Conservation (phyloP, 2,113 vertebrate genomes). For the Balaeniceps rex region DNA sequence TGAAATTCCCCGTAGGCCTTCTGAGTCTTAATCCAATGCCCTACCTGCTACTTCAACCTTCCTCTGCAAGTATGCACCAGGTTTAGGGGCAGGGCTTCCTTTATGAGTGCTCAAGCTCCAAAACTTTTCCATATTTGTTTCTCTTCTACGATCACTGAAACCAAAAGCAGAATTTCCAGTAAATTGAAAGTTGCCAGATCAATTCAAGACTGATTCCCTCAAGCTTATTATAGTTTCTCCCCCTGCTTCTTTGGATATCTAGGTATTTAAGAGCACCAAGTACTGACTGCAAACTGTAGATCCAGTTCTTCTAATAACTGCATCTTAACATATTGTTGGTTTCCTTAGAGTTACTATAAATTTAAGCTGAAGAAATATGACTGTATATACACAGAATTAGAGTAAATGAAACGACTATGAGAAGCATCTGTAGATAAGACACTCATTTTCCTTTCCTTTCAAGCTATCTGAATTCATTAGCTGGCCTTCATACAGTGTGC, state of each 20-base stretch:
- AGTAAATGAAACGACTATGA: neutral
- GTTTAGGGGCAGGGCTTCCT: neutral
- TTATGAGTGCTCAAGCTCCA: neutral
- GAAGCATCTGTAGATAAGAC: neutral
- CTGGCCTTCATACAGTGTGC: neutral
- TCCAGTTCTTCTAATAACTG: neutral
- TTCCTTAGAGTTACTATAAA: neutral
- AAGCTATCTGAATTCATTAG: neutral
- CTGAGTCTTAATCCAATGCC: neutral
- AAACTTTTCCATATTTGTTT: neutral
- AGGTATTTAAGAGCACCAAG: neutral
- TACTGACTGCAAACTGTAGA: neutral
- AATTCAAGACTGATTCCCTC: neutral
- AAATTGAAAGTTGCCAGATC: neutral
- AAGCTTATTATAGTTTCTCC: neutral
- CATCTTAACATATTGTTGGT: neutral
- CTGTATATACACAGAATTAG: neutral
- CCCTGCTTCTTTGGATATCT: neutral
- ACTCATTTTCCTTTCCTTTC: neutral
- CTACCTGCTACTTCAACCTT: neutral
- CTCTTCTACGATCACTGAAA: neutral
- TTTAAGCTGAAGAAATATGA: neutral
- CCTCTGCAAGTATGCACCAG: neutral
- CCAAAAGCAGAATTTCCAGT: neutral
- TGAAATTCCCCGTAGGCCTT: neutral